Evolutionary conservation across 2,797 vertebrate species (phyloP).

Genomic region (Lepus oiostolus): DNA sequence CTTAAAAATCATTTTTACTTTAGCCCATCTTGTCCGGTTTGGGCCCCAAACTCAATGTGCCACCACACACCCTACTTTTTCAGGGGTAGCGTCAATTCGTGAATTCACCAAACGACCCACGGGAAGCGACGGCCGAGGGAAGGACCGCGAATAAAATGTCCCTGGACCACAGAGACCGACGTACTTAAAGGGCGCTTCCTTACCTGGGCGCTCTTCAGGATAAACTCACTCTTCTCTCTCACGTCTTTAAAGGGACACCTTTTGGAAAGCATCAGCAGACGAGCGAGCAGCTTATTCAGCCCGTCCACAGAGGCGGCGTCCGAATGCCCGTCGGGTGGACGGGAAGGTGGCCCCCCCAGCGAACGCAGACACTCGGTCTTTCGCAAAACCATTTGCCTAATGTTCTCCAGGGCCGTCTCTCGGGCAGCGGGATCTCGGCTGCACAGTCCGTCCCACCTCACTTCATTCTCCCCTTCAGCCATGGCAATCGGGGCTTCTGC

Average conservation of each 20-base stretch:
- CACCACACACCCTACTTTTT: constrained; percentile 29
- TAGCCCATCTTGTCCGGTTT: constrained; percentile 7
- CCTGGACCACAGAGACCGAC: neutral
- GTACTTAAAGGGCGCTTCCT: constrained; percentile 71
- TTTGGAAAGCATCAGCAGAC: constrained; percentile 95
- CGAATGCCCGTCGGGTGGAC: constrained; percentile 69
- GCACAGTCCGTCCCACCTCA: constrained; percentile 94
- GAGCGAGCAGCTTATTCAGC: constrained; percentile 92
- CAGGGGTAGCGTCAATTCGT: neutral
- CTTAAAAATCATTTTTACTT: constrained; percentile 55
- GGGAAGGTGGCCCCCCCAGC: constrained; percentile 60
- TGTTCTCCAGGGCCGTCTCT: constrained; percentile 92
- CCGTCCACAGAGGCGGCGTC: constrained; percentile 84
- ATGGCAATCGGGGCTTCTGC: constrained; percentile 84
- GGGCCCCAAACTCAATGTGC: constrained; percentile 6
- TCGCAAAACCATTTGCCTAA: constrained; percentile 92
- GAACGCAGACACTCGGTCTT: constrained; percentile 89
- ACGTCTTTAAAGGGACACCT: constrained; percentile 95
- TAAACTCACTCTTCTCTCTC: constrained; percentile 90
- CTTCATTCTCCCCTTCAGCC: constrained; percentile 91
- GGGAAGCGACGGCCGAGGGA: constrained; percentile 53
- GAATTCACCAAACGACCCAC: constrained; percentile 36
- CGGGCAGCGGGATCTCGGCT: constrained; percentile 92
- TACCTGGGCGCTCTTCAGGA: constrained; percentile 94
- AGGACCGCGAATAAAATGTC: constrained; percentile 39